A percentile compares a stretch with the other conserved stretches of the same genome.
Evolutionary conservation across 2,888 invertebrate genomes (phyloP).

Genomic region (Euplagia quadripunctaria): DNA sequence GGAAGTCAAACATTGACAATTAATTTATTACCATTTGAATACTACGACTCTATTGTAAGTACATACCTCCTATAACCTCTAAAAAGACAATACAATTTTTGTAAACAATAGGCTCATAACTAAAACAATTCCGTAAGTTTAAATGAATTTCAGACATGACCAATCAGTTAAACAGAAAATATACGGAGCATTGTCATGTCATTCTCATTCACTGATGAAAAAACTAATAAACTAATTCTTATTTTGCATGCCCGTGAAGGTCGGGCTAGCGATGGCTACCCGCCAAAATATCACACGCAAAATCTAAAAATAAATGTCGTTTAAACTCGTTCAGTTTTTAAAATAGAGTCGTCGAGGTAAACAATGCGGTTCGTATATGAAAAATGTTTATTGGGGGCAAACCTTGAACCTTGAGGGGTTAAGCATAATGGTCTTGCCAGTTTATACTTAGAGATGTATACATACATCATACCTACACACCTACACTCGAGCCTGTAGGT

Average conservation of each 20-base stretch:
- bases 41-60: background rate
- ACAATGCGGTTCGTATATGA: background rate
- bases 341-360: background rate
- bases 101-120: background rate
- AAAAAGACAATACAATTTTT: background rate
- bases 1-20: background rate
- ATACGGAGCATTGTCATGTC: slow-evolving; percentile 2
- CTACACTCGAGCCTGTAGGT: no score
- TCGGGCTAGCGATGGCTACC: slow-evolving; percentile 5
- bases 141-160: background rate
- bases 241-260: slow-evolving; percentile 17
- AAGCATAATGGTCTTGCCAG: background rate
- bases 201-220: slow-evolving; percentile 4
- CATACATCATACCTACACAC: background rate
- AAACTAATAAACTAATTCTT: background rate
- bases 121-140: background rate
- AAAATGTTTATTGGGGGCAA: background rate
- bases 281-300: slow-evolving; percentile 22
- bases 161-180: background rate
- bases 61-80: background rate
- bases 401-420: background rate
- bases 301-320: slow-evolving; percentile 13
- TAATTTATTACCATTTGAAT: background rate
- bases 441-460: background rate
- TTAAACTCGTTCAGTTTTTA: background rate